A percentile compares a stretch with the other conserved stretches of the same genome.
These are phyloP conservation scores for Dolichallabes microphthalmus DNA, from an alignment of 2,113 vertebrate species.

Conservation along the genomic window DNA sequence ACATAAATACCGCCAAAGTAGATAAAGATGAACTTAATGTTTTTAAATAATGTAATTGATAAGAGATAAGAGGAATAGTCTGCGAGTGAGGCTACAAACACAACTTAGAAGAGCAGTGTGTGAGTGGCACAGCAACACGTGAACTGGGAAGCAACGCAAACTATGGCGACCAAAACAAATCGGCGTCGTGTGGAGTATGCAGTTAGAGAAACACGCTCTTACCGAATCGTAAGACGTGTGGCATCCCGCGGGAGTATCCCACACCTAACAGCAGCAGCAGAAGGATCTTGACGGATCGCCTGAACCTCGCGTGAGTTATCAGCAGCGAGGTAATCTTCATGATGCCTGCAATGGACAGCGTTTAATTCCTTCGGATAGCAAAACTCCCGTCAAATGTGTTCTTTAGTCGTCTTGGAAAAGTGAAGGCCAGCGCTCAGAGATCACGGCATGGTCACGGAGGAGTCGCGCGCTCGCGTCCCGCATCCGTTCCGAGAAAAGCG, in stretches of 20 bases:
- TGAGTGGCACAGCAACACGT: slow-evolving; percentile 49
- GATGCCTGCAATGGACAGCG: slow-evolving; percentile 79
- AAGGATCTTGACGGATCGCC: slow-evolving; percentile 81
- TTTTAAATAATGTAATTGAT: background rate
- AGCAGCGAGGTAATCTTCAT: slow-evolving; percentile 88
- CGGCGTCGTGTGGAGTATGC: background rate
- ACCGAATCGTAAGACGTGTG: slow-evolving; percentile 98
- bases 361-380: slow-evolving; percentile 79
- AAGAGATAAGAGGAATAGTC: background rate
- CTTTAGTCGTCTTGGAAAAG: slow-evolving; percentile 74
- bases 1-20: background rate
- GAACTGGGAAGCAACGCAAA: slow-evolving; percentile 42
- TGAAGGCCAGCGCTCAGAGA: slow-evolving; percentile 73
- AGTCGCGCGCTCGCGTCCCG: slow-evolving; percentile 77
- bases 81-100: background rate
- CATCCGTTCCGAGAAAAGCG: slow-evolving; percentile 83
- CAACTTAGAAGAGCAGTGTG: background rate
- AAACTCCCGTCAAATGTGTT: slow-evolving; percentile 77
- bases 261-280: slow-evolving; percentile 88
- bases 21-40: background rate
- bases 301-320: slow-evolving; percentile 84
- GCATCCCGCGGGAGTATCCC: slow-evolving; percentile 93
- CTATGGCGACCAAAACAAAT: slow-evolving; percentile 28
- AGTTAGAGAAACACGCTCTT: slow-evolving; percentile 69
- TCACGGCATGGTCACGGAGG: slow-evolving; percentile 92